These are phyloP conservation scores for Halichoerus grypus DNA, from an alignment of 2,113 vertebrate genomes.

Conservation along the genomic window DNA sequence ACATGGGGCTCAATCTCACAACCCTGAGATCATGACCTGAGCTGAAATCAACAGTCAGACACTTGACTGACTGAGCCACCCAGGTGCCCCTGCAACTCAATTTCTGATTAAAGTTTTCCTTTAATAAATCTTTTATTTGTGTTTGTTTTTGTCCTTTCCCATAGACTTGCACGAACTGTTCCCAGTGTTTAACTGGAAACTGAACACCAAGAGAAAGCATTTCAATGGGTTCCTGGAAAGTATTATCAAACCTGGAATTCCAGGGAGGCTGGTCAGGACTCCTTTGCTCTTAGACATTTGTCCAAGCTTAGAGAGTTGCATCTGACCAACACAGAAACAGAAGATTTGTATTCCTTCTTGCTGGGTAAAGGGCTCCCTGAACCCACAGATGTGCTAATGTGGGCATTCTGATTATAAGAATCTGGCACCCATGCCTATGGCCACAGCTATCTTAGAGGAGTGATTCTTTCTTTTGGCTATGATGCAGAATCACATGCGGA, in stretches of 20 bases:
- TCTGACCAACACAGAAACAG: background rate
- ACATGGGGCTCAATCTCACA: too few relatives aligned
- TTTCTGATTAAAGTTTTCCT: slow-evolving; percentile 41
- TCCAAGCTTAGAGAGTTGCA: background rate
- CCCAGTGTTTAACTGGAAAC: slow-evolving; percentile 4
- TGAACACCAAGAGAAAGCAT: background rate
- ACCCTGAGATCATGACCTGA: too few relatives aligned
- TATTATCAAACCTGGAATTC: background rate
- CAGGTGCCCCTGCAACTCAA: background rate
- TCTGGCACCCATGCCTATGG: background rate
- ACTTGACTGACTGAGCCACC: too few relatives aligned
- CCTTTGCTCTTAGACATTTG: slow-evolving; percentile 12
- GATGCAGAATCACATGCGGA: background rate
- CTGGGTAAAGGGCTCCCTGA: background rate
- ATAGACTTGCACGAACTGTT: background rate
- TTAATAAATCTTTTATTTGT: background rate
- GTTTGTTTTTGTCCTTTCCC: slow-evolving; percentile 31
- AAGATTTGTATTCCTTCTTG: background rate
- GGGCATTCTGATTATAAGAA: slow-evolving; percentile 10
- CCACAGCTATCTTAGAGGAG: background rate
- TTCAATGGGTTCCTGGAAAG: background rate
- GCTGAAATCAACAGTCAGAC: too few relatives aligned
- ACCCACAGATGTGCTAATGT: background rate
- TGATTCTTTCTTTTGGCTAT: background rate
- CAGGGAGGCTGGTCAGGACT: background rate